These are phyloP conservation scores for Anabacerthia variegaticeps DNA, from an alignment of 2,797 vertebrate genomes.

Conservation along the genomic window DNA sequence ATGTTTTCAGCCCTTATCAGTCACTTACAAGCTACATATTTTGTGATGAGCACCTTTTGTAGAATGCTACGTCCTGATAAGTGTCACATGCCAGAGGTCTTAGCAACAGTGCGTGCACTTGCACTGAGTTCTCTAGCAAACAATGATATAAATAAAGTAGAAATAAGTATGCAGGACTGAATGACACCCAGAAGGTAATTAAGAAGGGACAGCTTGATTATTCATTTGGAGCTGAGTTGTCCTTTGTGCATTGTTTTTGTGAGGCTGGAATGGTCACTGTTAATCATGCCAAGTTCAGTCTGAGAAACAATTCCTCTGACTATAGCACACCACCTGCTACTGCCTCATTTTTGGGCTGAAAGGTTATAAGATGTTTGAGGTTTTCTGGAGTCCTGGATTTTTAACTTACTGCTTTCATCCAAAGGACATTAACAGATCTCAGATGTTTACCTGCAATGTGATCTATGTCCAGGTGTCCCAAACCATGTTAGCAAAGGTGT, in stretches of 20 bases:
- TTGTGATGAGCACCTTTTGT: not conserved
- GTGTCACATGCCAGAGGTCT: not conserved
- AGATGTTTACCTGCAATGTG: not conserved
- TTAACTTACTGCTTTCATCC: not conserved
- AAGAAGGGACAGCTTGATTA: not conserved
- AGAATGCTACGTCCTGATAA: not conserved
- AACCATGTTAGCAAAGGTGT: not conserved
- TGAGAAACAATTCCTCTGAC: not conserved
- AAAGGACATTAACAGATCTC: not conserved
- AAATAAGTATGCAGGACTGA: not conserved
- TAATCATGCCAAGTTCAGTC: not conserved
- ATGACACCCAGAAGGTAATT: not conserved
- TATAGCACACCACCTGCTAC: not conserved
- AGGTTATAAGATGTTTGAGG: not conserved
- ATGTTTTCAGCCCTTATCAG: not conserved
- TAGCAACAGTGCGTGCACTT: not conserved
- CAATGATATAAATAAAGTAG: not conserved
- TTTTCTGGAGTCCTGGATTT: not conserved
- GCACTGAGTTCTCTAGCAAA: not conserved
- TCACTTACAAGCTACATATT: not conserved
- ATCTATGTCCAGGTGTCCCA: not conserved
- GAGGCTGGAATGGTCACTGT: not conserved
- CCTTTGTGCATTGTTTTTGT: not conserved
- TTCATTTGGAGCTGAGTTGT: not conserved
- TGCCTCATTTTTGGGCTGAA: not conserved